A percentile compares a stretch with the other conserved stretches of the same genome.
These are phyloP conservation scores for Macrobrachium rosenbergii DNA, from an alignment of 1,140 invertebrate species.

Conservation along the genomic window DNA sequence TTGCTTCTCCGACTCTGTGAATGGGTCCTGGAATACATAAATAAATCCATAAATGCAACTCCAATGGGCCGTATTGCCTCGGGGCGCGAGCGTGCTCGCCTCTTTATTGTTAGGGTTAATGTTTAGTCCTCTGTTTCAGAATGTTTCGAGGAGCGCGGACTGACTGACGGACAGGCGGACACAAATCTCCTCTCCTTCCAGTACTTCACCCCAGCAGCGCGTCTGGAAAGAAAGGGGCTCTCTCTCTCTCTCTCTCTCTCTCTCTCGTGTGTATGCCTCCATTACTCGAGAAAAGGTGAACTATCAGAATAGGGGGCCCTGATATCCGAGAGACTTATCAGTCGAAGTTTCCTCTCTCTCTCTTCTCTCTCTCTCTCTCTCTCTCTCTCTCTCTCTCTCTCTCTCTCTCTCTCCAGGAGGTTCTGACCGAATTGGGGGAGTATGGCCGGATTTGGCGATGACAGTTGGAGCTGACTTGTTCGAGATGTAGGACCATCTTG, in stretches of 20 bases:
- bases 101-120: too few relatives aligned
- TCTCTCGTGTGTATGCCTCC: not conserved
- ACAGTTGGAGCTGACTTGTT: too few relatives aligned
- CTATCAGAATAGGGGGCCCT: not conserved
- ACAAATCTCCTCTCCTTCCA: not conserved
- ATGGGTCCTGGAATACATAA: slow-evolving; percentile 24
- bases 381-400: too few relatives aligned
- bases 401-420: too few relatives aligned
- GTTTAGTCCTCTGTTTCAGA: too few relatives aligned
- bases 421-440: too few relatives aligned
- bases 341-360: too few relatives aligned
- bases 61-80: slow-evolving; percentile 19
- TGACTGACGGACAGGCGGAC: too few relatives aligned
- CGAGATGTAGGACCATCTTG: too few relatives aligned
- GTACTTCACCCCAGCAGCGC: not conserved
- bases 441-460: too few relatives aligned
- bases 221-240: not conserved
- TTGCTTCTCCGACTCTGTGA: slow-evolving; percentile 18
- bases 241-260: not conserved
- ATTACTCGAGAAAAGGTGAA: slow-evolving; percentile 9
- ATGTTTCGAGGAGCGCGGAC: too few relatives aligned
- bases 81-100: slow-evolving; percentile 1
- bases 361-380: too few relatives aligned
- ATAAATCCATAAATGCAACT: slow-evolving; percentile 28
- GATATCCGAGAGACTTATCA: not conserved